Conservation (phyloP, 1,140 invertebrate genomes). For the Rhyzopertha dominica region DNA sequence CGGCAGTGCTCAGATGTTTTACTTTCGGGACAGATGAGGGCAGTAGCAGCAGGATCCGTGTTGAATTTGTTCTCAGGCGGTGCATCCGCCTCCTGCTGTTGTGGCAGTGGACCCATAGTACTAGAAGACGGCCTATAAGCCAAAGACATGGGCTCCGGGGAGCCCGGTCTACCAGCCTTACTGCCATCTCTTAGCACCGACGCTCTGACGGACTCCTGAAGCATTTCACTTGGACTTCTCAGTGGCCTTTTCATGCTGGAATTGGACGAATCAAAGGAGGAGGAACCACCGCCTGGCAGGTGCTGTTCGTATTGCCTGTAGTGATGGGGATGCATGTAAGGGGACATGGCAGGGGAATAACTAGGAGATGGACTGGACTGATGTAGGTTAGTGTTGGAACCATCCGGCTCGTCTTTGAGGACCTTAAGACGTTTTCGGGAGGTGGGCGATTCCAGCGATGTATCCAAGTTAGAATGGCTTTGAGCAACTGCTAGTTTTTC, state of each 20-base stretch:
- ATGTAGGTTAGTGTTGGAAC: constrained; percentile 35
- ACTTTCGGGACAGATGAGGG: constrained; percentile 39
- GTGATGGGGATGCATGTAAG: constrained; percentile 44
- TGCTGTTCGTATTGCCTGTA: constrained; percentile 44
- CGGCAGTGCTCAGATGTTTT: constrained; percentile 37
- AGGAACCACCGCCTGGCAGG: constrained; percentile 45
- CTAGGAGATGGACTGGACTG: constrained; percentile 43
- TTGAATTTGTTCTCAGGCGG: constrained; percentile 39
- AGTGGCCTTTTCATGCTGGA: constrained; percentile 46
- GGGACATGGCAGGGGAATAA: constrained; percentile 46
- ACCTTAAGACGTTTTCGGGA: constrained; percentile 23
- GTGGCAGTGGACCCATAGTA: constrained; percentile 34
- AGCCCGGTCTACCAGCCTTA: constrained; percentile 49
- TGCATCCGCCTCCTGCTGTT: constrained; percentile 38
- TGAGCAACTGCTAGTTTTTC: constrained; percentile 67
- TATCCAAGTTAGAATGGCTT: constrained; percentile 49
- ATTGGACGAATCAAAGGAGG: constrained; percentile 51
- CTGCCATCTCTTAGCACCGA: constrained; percentile 62
- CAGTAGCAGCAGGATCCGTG: constrained; percentile 39
- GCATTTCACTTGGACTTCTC: constrained; percentile 48
- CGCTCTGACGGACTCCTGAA: constrained; percentile 52
- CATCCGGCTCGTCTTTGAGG: constrained; percentile 41
- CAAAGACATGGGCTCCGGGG: constrained; percentile 36
- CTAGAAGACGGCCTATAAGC: constrained; percentile 38
- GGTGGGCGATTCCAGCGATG: constrained; percentile 34